These are phyloP conservation scores for Ifrita kowaldi DNA, from an alignment of 2,113 vertebrate species.

Conservation along the genomic window DNA sequence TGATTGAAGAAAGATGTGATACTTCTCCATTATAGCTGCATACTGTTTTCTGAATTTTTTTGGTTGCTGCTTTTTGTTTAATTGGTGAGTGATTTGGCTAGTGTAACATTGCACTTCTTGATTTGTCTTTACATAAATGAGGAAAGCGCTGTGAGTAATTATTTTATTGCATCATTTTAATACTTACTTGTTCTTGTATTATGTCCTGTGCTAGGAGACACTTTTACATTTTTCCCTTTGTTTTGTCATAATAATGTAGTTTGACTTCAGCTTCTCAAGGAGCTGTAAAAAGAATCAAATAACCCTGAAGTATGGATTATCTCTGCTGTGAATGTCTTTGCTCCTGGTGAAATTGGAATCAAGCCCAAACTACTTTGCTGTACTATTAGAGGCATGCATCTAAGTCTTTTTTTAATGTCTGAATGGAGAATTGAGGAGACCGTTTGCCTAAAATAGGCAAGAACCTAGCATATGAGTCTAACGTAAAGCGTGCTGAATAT, in stretches of 20 bases:
- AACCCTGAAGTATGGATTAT: not conserved
- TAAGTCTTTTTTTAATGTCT: not conserved
- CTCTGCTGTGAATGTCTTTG: not conserved
- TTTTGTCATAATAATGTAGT: not conserved
- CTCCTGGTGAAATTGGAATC: not conserved
- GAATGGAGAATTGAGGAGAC: not conserved
- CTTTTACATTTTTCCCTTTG: not conserved
- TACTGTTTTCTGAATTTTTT: not conserved
- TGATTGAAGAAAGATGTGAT: not conserved
- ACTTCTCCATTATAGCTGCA: not conserved
- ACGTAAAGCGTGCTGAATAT: not conserved
- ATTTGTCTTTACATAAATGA: not conserved
- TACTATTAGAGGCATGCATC: not conserved
- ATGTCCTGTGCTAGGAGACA: not conserved
- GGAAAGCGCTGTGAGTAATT: not conserved
- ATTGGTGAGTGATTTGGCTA: not conserved
- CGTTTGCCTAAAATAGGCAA: not conserved
- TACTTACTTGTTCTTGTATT: not conserved
- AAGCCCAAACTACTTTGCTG: not conserved
- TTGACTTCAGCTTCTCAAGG: not conserved
- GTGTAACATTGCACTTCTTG: not conserved
- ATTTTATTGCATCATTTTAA: not conserved
- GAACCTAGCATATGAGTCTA: not conserved
- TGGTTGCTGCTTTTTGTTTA: not conserved
- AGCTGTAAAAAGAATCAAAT: not conserved